These are phyloP conservation scores for Brachirus orientalis DNA, from an alignment of 2,113 vertebrate genomes.

Conservation along the genomic window DNA sequence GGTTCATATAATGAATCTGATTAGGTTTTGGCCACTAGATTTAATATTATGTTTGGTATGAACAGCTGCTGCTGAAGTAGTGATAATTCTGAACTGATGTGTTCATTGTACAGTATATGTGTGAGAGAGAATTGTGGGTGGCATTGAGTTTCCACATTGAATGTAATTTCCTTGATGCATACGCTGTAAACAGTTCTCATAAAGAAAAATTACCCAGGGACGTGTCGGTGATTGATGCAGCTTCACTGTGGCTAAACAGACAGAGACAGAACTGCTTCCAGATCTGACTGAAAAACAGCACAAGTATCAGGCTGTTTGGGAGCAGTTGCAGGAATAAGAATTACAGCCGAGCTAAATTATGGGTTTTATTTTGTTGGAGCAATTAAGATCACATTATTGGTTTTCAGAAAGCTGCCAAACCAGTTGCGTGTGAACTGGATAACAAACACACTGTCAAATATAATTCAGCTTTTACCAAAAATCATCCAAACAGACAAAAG, in stretches of 20 bases:
- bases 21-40: neutral
- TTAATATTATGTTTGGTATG: neutral
- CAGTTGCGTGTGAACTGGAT: neutral
- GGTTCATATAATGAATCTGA: no score
- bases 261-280: neutral
- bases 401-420: constrained; percentile 6
- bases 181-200: neutral
- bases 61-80: neutral
- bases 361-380: neutral
- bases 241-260: neutral
- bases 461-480: neutral
- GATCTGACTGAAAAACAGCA: constrained; percentile 6
- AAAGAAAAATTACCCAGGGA: neutral
- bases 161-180: neutral
- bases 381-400: constrained; percentile 5
- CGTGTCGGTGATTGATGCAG: neutral
- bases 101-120: no score
- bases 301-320: neutral
- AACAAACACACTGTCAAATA: neutral
- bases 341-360: constrained; percentile 1
- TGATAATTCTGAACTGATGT: neutral
- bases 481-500: neutral
- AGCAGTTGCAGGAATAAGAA: neutral
- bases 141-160: neutral
- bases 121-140: neutral